A percentile compares a stretch with the other conserved stretches of the same genome.
Conservation (phyloP, 2,888 invertebrate genomes). For the Oscheius sp. region DNA sequence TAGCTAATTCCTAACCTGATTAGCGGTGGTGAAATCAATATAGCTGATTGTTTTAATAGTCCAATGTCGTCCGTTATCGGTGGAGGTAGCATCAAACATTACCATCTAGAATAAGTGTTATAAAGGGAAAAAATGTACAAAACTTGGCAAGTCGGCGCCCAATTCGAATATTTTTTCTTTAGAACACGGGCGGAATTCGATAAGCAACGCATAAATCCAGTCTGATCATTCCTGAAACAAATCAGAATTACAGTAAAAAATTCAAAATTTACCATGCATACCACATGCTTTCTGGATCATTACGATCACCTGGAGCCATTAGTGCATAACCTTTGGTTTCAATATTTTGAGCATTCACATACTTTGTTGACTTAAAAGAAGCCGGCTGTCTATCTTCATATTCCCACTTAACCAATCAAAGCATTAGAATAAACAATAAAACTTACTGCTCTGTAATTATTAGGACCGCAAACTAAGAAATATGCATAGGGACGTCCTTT, state of each 20-base stretch:
- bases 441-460: conserved; percentile 16
- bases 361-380: conserved; percentile 25
- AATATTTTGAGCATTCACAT: conserved; percentile 12
- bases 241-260: background rate
- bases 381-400: conserved; percentile 3
- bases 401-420: background rate
- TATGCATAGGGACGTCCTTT: conserved; percentile 8
- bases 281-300: conserved; percentile 19
- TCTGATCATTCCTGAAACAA: conserved; percentile 24
- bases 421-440: background rate
- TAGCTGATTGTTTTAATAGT: conserved; percentile 8
- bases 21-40: background rate
- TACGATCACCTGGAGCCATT: conserved; percentile 5
- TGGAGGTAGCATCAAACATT: conserved; percentile 16
- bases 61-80: conserved; percentile 19
- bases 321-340: conserved; percentile 28
- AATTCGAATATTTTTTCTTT: conserved; percentile 16
- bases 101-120: conserved; percentile 23
- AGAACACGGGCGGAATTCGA: conserved; percentile 1
- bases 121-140: background rate
- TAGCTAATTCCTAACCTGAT: background rate
- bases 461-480: conserved; percentile 23
- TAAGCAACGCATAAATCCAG: conserved; percentile 22
- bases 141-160: conserved; percentile 26
- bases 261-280: conserved; percentile 13